These are phyloP conservation scores for Lathamus discolor DNA, from an alignment of 2,113 vertebrate genomes.

Conservation along the genomic window DNA sequence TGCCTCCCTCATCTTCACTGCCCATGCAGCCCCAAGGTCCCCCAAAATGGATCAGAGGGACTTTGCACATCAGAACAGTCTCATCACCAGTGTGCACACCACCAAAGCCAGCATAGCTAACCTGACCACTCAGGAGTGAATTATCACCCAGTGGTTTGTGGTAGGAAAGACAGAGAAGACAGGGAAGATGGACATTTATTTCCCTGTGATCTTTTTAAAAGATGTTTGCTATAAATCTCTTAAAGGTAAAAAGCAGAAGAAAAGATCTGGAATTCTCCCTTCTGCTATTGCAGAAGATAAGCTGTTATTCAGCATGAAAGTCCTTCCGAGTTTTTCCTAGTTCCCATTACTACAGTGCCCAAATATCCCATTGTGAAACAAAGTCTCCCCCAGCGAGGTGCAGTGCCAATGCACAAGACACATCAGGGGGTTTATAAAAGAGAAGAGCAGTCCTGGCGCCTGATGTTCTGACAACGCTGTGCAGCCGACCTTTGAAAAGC, in stretches of 20 bases:
- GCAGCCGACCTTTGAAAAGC: constrained; percentile 38
- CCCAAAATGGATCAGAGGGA: not conserved
- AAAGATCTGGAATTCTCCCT: not conserved
- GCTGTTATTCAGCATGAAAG: constrained; percentile 2
- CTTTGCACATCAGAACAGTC: not conserved
- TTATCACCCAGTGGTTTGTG: not conserved
- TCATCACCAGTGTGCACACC: not conserved
- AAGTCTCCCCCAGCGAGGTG: constrained; percentile 41
- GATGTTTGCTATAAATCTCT: not conserved
- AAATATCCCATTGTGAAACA: constrained; percentile 51
- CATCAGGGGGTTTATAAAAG: constrained; percentile 53
- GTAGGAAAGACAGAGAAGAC: not conserved
- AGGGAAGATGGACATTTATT: not conserved
- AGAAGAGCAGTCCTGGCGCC: constrained; percentile 36
- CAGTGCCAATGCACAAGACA: constrained; percentile 1
- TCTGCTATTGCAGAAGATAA: constrained; percentile 19
- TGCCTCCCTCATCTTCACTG: not conserved
- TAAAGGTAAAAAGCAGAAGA: not conserved
- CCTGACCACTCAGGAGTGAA: not conserved
- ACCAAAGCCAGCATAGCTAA: not conserved
- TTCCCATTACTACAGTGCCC: constrained; percentile 19
- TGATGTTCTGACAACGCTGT: not conserved
- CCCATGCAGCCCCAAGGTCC: not conserved
- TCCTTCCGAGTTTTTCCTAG: not conserved
- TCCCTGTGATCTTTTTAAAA: not conserved